phyloP scores from a whole-genome alignment of 2,888 invertebrate genomes.

The Phortica magna region DNA sequence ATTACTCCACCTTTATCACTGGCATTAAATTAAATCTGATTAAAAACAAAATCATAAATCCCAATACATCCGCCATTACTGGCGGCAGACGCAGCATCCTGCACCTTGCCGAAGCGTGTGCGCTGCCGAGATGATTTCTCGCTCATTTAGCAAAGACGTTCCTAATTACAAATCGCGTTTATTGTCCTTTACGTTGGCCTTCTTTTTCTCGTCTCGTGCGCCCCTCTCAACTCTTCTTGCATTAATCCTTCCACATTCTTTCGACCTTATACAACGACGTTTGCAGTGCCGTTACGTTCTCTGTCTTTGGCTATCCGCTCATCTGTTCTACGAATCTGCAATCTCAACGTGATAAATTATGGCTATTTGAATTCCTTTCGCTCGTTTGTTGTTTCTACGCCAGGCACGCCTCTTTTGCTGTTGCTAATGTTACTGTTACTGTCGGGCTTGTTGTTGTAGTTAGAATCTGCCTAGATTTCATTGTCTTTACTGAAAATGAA shows the following conservation, averaged over 20 bases:
- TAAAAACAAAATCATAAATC: slow-evolving; percentile 65
- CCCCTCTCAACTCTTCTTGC: slow-evolving; percentile 2
- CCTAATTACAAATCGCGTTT: slow-evolving; percentile 58
- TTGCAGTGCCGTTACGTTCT: slow-evolving; percentile 41
- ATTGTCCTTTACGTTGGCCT: slow-evolving; percentile 43
- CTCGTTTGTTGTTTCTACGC: slow-evolving; percentile 30
- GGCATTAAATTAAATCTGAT: slow-evolving; percentile 65
- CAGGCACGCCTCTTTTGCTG: slow-evolving; percentile 35
- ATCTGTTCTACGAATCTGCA: slow-evolving; percentile 56
- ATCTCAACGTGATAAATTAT: slow-evolving; percentile 70
- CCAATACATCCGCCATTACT: slow-evolving; percentile 51
- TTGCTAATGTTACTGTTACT: slow-evolving; percentile 1
- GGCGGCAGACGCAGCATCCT: neutral
- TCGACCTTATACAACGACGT: neutral
- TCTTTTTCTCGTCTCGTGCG: slow-evolving; percentile 1
- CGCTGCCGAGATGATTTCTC: neutral
- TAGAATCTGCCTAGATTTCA: neutral
- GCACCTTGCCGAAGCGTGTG: slow-evolving; percentile 45
- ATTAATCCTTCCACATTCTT: slow-evolving; percentile 56
- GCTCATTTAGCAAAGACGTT: slow-evolving; percentile 38
- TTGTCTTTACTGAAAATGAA: slow-evolving; percentile 57
- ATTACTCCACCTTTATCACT: slow-evolving; percentile 66
- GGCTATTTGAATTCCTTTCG: slow-evolving; percentile 69
- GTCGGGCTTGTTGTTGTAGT: slow-evolving; percentile 3
- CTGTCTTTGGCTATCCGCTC: slow-evolving; percentile 31